Conservation (phyloP, 2,113 vertebrate genomes). For the Misgurnus anguillicaudatus region DNA sequence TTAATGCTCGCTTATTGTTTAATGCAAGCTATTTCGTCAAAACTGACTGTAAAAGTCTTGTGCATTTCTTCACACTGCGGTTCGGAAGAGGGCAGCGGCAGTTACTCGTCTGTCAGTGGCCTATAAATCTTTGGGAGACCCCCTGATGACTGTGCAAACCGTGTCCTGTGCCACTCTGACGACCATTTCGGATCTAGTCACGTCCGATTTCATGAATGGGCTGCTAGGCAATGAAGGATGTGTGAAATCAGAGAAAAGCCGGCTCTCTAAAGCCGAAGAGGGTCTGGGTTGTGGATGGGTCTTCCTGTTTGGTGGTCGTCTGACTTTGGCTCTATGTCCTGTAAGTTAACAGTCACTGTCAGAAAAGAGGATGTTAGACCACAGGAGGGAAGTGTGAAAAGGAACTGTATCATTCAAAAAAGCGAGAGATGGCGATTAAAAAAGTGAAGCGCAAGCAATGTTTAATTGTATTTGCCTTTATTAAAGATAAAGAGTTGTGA, state of each 20-base stretch:
- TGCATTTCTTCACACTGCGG: slow-evolving; percentile 66
- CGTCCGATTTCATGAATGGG: slow-evolving; percentile 59
- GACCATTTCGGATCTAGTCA: slow-evolving; percentile 66
- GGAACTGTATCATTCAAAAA: slow-evolving; percentile 56
- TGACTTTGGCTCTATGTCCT: slow-evolving; percentile 49
- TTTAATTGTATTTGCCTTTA: slow-evolving; percentile 29
- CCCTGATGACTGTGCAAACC: slow-evolving; percentile 72
- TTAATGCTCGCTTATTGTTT: too few relatives aligned
- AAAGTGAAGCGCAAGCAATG: slow-evolving; percentile 35
- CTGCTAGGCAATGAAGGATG: slow-evolving; percentile 51
- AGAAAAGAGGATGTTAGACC: slow-evolving; percentile 57
- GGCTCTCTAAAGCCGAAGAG: slow-evolving; percentile 28
- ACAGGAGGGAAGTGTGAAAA: slow-evolving; percentile 62
- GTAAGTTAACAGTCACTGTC: slow-evolving; percentile 60
- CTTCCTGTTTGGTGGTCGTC: slow-evolving; percentile 57
- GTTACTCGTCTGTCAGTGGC: slow-evolving; percentile 66
- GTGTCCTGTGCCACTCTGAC: slow-evolving; percentile 56
- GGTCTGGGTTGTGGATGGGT: slow-evolving; percentile 48
- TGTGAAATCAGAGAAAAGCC: slow-evolving; percentile 58
- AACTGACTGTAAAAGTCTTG: slow-evolving; percentile 26
- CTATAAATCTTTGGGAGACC: slow-evolving; percentile 64
- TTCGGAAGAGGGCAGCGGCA: slow-evolving; percentile 58
- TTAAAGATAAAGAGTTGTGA: slow-evolving; percentile 36
- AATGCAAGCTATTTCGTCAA: background rate
- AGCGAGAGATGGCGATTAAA: slow-evolving; percentile 25